Evolutionary conservation across 1,140 invertebrate species (phyloP), one percentile per base, ranked within the genome.

Genomic region (Drosophila yakuba): DNA sequence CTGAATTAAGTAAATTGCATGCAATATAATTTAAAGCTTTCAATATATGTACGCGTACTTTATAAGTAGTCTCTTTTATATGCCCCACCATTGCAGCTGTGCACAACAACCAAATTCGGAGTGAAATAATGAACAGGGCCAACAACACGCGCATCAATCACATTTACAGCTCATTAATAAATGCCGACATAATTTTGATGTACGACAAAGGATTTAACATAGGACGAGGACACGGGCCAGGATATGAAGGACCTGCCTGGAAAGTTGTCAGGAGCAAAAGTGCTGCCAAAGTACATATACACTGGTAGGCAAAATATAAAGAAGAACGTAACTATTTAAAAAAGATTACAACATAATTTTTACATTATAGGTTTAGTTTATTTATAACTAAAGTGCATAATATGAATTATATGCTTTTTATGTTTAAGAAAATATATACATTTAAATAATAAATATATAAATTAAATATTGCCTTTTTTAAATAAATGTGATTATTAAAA

Each of bases 151-250:
- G 62, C 82, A 86, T 86, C 74, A 75, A 86, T 88, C 83, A 88
- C 78, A 76, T 88, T 86, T 76, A 78, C 83, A 88, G 69, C 82
- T 86, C 83, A 86, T 86, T 88, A 78, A 88, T 86, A 81, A 86
- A 75, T 75, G 84, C 67, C 74, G 69, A 75, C 82, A 75, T 86
- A 78, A 78, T 75, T 82, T 81, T 86, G 74, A 86, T 86, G 82
- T 86, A 85, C 68, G 82, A 86, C 83, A 86, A 68, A 75, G 74
- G 78, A 86, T 85, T 81, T 86, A 86, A 81, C 61, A 80, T 80
- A 56, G 36, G 20, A 7, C 32, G 5, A 39, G 11, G 8, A 25
- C 25, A 35, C 28, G 35, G 35, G 44, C 11, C 14, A 20, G 15
- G 25, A 28, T 36, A 54, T 23, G 7, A 11, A 47, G 50, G 41